Evolutionary conservation across 1,140 invertebrate genomes (phyloP), one percentile per base, ranked within the genome.

Genomic region (Apis cerana): DNA sequence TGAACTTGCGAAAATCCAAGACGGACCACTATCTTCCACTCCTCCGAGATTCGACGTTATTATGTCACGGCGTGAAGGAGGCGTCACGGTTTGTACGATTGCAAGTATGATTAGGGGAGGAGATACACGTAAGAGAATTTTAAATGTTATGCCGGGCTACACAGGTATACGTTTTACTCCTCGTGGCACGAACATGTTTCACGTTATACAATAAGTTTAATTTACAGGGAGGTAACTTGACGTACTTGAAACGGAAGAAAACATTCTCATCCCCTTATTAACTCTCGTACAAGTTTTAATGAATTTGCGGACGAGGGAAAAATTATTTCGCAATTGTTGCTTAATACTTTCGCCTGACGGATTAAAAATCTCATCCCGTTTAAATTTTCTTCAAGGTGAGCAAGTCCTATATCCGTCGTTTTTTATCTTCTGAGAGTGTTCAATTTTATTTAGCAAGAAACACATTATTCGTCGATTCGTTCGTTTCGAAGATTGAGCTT

Each of bases 81-180:
- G 10, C 8, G 12, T 11, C 2, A 54, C 17, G 11, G 70, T 33
- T 33, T 0, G 33, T 33, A 33, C 33, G 33, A 33, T 33, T 33
- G 33, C 33, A 3, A 33, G 50, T 33, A 54, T 43, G 43, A 85
- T 85, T 85, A 85, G 84, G 68, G 62, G 50, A 59, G 76, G 71
- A 80, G 75, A 80, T 80, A 43, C 77, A 82, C 5, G 33, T 80
- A 75, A 84, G 74, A 43, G 71, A 83, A 80, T 79, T 72, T 72
- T 85, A 70, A 58, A 70, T 79, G 84, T 85, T 68, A 56, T 62
- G 68, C 64, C 43, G 43, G n/a, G 43, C 58, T 43, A 54, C 58
- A n/a, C 69, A 56, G 70, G 58, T 43, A 33, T 33, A 62, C 74
- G 75, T 33, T 85, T 65, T 84, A 43, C 21, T 17, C n/a, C 74